A percentile compares a stretch with the other conserved stretches of the same genome.
These are phyloP conservation scores for Intellagama lesueurii DNA, from an alignment of 2,797 vertebrate species.

Conservation along the genomic window DNA sequence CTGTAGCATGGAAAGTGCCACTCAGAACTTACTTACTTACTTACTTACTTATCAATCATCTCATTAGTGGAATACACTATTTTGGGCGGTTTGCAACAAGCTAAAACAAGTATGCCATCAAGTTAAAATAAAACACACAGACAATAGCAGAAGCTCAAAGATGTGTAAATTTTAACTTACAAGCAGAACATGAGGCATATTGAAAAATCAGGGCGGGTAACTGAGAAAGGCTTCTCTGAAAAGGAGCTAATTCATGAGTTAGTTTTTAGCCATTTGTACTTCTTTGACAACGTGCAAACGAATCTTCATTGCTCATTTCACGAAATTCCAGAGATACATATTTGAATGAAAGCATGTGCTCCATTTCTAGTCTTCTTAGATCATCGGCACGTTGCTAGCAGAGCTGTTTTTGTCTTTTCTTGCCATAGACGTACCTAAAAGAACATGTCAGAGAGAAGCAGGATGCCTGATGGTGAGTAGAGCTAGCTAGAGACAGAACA, in stretches of 20 bases:
- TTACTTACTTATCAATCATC: no score
- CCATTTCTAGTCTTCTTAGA: not conserved
- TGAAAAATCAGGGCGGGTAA: no score
- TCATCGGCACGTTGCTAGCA: not conserved
- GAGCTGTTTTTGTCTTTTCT: not conserved
- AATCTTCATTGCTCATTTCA: not conserved
- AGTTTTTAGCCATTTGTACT: conserved; percentile 5
- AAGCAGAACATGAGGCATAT: no score
- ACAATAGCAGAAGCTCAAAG: no score
- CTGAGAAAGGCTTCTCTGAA: no score
- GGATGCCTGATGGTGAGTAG: not conserved
- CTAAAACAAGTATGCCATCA: no score
- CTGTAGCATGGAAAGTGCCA: conserved; percentile 2
- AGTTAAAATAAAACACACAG: no score
- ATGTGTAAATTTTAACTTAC: no score
- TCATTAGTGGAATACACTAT: no score
- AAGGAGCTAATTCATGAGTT: no score
- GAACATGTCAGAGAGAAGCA: not conserved
- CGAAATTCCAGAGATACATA: conserved; percentile 7
- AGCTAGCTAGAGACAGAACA: not conserved
- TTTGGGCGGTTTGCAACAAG: no score
- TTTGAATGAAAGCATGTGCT: not conserved
- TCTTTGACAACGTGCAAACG: conserved; percentile 15
- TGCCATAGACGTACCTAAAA: not conserved
- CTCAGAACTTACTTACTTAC: not conserved